A percentile compares a stretch with the other conserved stretches of the same genome.
Evolutionary conservation across 2,888 invertebrate species (phyloP).

Genomic region (Cataglyphis rosenhaueri): DNA sequence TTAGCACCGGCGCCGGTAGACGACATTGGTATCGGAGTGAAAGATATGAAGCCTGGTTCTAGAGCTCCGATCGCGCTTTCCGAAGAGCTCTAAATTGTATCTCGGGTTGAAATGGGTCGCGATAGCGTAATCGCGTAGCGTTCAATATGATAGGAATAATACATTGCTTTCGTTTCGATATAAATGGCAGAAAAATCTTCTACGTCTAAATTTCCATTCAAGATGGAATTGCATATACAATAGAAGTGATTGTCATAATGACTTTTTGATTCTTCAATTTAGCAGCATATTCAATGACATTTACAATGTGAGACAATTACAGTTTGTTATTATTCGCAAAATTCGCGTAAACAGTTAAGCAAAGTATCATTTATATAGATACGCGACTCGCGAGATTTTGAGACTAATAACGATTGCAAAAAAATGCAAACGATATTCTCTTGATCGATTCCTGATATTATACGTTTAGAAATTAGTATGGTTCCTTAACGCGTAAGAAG

Average conservation of each 20-base stretch:
- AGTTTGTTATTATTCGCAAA: slow-evolving; percentile 20
- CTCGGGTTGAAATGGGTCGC: slow-evolving; percentile 1
- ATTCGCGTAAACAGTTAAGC: slow-evolving; percentile 15
- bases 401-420: slow-evolving; percentile 1
- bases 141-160: neutral
- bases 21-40: slow-evolving; percentile 84
- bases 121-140: neutral
- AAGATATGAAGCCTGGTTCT: slow-evolving; percentile 83
- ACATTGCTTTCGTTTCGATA: neutral
- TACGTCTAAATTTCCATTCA: neutral
- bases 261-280: slow-evolving; percentile 31
- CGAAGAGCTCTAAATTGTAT: slow-evolving; percentile 79
- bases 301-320: slow-evolving; percentile 22
- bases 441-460: slow-evolving; percentile 1
- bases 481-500: slow-evolving; percentile 34
- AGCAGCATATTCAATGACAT: slow-evolving; percentile 21
- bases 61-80: slow-evolving; percentile 83
- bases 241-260: slow-evolving; percentile 2
- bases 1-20: slow-evolving; percentile 89
- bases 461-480: neutral
- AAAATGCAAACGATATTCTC: neutral
- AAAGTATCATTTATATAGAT: neutral
- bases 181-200: neutral
- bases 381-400: neutral
- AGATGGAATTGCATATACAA: neutral